Conservation (phyloP, 1,140 invertebrate genomes). For the Cherax quadricarinatus region DNA sequence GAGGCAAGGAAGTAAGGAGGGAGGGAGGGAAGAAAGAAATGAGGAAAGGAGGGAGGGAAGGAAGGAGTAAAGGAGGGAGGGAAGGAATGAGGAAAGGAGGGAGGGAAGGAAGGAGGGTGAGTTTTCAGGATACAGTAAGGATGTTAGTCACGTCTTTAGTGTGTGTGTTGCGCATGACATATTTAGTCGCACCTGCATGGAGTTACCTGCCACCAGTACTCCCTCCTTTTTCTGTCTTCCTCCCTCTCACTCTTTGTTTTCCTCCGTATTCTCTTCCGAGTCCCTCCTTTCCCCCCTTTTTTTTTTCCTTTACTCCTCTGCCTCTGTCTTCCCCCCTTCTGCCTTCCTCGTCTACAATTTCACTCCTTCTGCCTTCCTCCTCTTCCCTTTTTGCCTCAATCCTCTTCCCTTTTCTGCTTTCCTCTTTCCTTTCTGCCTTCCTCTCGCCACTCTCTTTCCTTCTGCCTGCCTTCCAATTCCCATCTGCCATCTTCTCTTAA, state of each 20-base stretch:
- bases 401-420: neutral
- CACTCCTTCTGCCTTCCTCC: neutral
- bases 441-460: neutral
- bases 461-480: neutral
- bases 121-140: neutral
- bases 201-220: neutral
- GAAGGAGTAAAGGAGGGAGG: too few relatives aligned
- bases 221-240: neutral
- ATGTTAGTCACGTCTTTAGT: neutral
- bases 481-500: neutral
- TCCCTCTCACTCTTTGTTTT: neutral
- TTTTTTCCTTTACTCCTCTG: neutral
- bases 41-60: too few relatives aligned
- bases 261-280: neutral
- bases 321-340: neutral
- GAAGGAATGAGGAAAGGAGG: too few relatives aligned
- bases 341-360: too few relatives aligned
- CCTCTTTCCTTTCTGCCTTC: neutral
- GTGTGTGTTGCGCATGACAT: slow-evolving; percentile 8
- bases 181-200: neutral
- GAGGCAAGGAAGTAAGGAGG: too few relatives aligned
- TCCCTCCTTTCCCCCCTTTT: neutral
- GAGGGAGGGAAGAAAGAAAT: too few relatives aligned
- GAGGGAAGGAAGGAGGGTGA: neutral
- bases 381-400: neutral